phyloP scores from a whole-genome alignment of 1,140 invertebrate genomes.

The Schlechtendalia chinensis region DNA sequence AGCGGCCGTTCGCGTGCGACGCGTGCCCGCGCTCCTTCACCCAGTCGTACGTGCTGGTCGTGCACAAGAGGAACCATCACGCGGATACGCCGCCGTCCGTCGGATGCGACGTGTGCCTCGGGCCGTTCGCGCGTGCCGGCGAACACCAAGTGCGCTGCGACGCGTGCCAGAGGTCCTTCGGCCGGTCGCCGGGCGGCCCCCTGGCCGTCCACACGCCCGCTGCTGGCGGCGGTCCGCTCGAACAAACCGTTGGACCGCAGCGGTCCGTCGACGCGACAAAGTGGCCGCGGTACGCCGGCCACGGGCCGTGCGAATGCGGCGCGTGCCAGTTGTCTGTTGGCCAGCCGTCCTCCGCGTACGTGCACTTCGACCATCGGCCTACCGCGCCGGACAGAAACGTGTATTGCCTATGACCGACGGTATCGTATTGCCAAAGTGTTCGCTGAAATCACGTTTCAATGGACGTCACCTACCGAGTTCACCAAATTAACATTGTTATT shows the following conservation, averaged over 20 bases:
- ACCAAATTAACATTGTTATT: too few species aligned
- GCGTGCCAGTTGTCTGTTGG: neutral
- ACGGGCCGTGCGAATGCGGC: neutral
- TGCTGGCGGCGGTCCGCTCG: too few species aligned
- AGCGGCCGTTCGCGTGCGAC: slow-evolving; percentile 53
- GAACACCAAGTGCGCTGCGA: slow-evolving; percentile 55
- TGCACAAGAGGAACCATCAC: slow-evolving; percentile 53
- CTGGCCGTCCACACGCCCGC: slow-evolving; percentile 66
- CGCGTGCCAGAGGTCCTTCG: slow-evolving; percentile 62
- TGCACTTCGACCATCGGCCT: neutral
- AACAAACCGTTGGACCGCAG: neutral
- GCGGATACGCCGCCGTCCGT: too few species aligned
- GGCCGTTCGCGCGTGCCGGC: slow-evolving; percentile 58
- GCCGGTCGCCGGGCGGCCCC: slow-evolving; percentile 61
- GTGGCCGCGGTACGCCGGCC: neutral
- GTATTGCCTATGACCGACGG: neutral
- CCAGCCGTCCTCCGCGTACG: neutral
- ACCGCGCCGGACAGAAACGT: neutral
- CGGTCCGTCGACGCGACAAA: too few species aligned
- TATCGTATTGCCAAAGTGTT: too few species aligned
- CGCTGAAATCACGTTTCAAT: too few species aligned
- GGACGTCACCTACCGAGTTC: too few species aligned
- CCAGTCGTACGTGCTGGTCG: slow-evolving; percentile 51
- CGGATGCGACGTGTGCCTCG: slow-evolving; percentile 58
- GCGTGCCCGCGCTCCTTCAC: slow-evolving; percentile 52